Percentiles rank a stretch among this genome's conserved stretches.
These are phyloP conservation scores for Ornithorhynchus anatinus DNA, from an alignment of 2,113 vertebrate genomes.

Conservation along the genomic window DNA sequence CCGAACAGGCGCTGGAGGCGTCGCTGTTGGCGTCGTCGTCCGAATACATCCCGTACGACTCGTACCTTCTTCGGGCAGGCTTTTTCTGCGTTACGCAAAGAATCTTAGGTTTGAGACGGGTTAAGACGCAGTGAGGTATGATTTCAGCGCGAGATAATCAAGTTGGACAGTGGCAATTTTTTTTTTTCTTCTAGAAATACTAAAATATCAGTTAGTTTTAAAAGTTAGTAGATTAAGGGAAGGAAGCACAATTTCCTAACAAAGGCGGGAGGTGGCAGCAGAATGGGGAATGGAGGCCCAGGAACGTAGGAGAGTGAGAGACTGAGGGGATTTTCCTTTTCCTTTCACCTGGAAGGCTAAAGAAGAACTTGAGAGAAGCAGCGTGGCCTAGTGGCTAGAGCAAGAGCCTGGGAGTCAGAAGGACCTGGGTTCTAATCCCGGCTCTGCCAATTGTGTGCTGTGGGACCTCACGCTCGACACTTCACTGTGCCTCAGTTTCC, in stretches of 20 bases:
- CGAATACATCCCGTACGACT: constrained; percentile 92
- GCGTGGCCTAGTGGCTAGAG: too few relatives aligned
- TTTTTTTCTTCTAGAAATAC: too few relatives aligned
- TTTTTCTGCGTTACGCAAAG: constrained; percentile 83
- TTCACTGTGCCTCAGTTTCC: too few relatives aligned
- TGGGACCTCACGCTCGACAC: too few relatives aligned
- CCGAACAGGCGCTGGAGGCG: constrained; percentile 94
- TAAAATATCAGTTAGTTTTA: constrained; percentile 12
- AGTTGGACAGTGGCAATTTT: too few relatives aligned
- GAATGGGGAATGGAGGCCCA: neutral
- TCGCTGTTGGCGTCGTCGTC: constrained; percentile 97
- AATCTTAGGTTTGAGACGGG: constrained; percentile 8
- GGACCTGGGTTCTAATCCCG: too few relatives aligned
- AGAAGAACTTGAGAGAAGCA: neutral
- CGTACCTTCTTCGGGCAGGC: constrained; percentile 88
- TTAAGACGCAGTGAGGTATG: too few relatives aligned
- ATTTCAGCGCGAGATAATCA: too few relatives aligned
- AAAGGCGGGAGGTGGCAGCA: neutral
- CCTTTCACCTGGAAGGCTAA: neutral
- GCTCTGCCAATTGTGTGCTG: too few relatives aligned
- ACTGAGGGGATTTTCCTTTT: neutral
- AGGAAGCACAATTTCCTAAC: constrained; percentile 8
- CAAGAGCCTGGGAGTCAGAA: too few relatives aligned
- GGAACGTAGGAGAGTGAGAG: neutral
- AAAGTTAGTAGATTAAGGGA: constrained; percentile 24